Base-by-base conservation (phyloP, 2,888 invertebrate genomes). In the Gisinianus flammeolus region DNA sequence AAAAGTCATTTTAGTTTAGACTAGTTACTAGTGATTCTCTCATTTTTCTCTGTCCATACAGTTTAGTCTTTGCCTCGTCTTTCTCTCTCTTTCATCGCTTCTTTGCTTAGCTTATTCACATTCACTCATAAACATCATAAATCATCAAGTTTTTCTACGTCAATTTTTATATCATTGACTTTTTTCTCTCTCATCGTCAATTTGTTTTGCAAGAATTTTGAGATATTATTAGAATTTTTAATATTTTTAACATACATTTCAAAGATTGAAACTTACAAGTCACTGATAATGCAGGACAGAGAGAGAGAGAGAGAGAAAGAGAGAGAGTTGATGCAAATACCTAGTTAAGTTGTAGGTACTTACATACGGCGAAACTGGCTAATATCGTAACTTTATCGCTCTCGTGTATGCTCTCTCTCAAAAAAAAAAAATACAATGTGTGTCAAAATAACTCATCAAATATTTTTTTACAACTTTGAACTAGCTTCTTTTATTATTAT, bases 381-480 rank as follows among this genome's bases (percentile, higher is more conserved):
- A n/a, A n/a, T n/a, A n/a, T n/a, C n/a, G n/a, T n/a, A n/a, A n/a
- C n/a, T n/a, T n/a, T n/a, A n/a, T n/a, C n/a, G n/a, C n/a, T n/a
- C n/a, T n/a, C n/a, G n/a, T n/a, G n/a, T n/a, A n/a, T n/a, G n/a
- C n/a, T n/a, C n/a, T n/a, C n/a, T n/a, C n/a, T n/a, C 52, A 44
- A 44, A 16, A 44, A 44, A 10, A 44, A 10, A 8, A 26, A 24
- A 22, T 28, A 24, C 24, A 64, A 64, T 64, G 28, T 64, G 28
- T 44, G 69, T 69, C 69, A 69, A 69, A 69, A 44, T 69, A 69
- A 69, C 69, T 44, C 69, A 69, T 44, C 35, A 69, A 44, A 67
- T 31, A 22, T 44, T 68, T 35, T 44, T 35, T 5, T 26, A 28
- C 26, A 0, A 22, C 35, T 35, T 44, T 12, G 26, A 44, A 69